phyloP scores from a whole-genome alignment of 2,113 vertebrate species.

The Pomatostomus ruficeps region DNA sequence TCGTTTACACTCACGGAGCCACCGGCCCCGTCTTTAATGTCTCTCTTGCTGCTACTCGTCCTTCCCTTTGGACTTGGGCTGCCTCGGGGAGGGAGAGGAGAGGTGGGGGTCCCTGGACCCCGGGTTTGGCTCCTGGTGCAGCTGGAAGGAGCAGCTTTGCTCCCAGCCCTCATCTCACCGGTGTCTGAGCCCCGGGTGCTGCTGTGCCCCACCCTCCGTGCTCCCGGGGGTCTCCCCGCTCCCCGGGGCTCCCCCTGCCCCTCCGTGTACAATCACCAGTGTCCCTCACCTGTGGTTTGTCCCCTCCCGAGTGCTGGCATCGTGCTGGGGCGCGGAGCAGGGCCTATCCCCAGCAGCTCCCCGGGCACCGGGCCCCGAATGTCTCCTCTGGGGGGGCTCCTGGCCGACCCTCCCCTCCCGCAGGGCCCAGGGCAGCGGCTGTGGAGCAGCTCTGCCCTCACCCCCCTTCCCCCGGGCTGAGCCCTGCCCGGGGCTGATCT shows the following conservation, averaged over 20 bases:
- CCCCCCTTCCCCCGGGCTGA: background rate
- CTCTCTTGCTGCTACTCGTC: constrained; percentile 45
- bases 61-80: background rate
- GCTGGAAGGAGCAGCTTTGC: constrained; percentile 13
- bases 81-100: background rate
- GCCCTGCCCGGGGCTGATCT: background rate
- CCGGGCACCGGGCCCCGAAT: background rate
- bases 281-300: background rate
- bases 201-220: background rate
- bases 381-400: background rate
- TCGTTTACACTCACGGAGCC: background rate
- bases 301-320: background rate
- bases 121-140: background rate
- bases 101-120: background rate
- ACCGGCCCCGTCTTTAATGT: background rate
- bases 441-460: constrained; percentile 19
- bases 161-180: constrained; percentile 8
- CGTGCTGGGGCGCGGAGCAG: fast-evolving
- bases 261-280: background rate
- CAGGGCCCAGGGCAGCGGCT: background rate
- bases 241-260: background rate
- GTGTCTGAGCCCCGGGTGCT: background rate
- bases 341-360: background rate
- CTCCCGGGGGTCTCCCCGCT: background rate
- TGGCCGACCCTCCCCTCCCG: background rate